Evolutionary conservation across 2,113 vertebrate genomes (phyloP).

Genomic region (Emberiza fucata): DNA sequence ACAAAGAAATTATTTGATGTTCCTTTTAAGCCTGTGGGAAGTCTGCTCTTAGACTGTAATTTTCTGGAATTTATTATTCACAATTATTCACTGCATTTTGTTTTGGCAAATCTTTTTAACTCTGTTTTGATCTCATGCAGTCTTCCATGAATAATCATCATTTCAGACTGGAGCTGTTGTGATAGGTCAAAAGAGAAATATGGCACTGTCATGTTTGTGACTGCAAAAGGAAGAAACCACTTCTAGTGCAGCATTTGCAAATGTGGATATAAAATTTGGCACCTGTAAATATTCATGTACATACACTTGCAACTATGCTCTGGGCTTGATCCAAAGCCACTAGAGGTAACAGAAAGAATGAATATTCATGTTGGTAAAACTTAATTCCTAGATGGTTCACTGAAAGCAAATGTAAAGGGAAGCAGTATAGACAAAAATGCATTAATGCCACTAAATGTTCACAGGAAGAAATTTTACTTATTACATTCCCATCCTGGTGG

Average conservation of each 20-base stretch:
- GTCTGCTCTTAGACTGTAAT: conserved; percentile 26
- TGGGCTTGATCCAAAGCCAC: conserved; percentile 41
- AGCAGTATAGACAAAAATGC: neutral
- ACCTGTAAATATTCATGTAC: conserved; percentile 57
- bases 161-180: conserved; percentile 24
- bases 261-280: conserved; percentile 35
- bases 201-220: neutral
- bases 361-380: conserved; percentile 49
- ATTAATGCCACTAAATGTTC: neutral
- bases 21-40: conserved; percentile 48
- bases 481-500: neutral
- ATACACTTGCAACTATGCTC: conserved; percentile 15
- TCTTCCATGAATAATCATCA: conserved; percentile 49
- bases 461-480: neutral
- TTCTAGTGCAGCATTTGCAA: conserved; percentile 5
- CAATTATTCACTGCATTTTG: conserved; percentile 57
- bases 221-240: conserved; percentile 18
- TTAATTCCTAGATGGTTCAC: neutral
- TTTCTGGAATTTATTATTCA: conserved; percentile 54
- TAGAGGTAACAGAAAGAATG: conserved; percentile 34
- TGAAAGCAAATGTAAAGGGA: neutral
- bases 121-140: conserved; percentile 44
- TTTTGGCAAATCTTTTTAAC: conserved; percentile 61
- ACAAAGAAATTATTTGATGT: conserved; percentile 52
- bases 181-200: conserved; percentile 46